Evolutionary conservation across 2,888 invertebrate genomes (phyloP).

Genomic region (Tiliacea aurago): DNA sequence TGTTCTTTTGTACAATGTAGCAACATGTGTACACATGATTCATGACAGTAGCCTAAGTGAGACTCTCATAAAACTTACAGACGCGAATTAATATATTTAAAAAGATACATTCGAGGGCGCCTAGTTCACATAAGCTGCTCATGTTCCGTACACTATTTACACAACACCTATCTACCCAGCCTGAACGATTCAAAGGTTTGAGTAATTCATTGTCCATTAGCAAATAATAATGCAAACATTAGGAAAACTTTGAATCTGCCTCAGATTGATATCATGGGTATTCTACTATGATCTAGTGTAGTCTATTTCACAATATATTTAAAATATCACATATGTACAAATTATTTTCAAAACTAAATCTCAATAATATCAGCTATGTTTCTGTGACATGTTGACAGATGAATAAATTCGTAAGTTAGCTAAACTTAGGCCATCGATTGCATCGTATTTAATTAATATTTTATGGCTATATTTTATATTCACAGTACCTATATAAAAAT

Average conservation of each 20-base stretch:
- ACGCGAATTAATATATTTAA: conserved; percentile 69
- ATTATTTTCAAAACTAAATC: conserved; percentile 83
- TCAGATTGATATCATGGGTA: conserved; percentile 79
- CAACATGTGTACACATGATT: conserved; percentile 84
- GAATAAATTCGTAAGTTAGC: conserved; percentile 70
- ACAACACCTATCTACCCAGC: conserved; percentile 71
- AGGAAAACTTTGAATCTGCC: conserved; percentile 76
- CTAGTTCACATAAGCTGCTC: conserved; percentile 69
- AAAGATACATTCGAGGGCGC: conserved; percentile 69
- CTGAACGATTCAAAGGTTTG: conserved; percentile 69
- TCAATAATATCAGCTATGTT: conserved; percentile 83
- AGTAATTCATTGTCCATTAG: conserved; percentile 69
- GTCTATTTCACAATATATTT: conserved; percentile 88
- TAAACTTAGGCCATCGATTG: conserved; percentile 63
- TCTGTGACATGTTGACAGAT: conserved; percentile 74
- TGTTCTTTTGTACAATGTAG: conserved; percentile 89
- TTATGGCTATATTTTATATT: conserved; percentile 56
- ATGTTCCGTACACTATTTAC: conserved; percentile 75
- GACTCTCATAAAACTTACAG: conserved; percentile 77
- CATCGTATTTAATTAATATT: conserved; percentile 46
- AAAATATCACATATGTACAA: conserved; percentile 91
- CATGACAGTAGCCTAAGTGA: conserved; percentile 77
- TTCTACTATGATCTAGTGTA: conserved; percentile 82
- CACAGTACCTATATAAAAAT: conserved; percentile 45
- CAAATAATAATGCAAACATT: conserved; percentile 69